Base-by-base conservation (phyloP, 2,797 vertebrate species). In the Danio jaintianensis region DNA sequence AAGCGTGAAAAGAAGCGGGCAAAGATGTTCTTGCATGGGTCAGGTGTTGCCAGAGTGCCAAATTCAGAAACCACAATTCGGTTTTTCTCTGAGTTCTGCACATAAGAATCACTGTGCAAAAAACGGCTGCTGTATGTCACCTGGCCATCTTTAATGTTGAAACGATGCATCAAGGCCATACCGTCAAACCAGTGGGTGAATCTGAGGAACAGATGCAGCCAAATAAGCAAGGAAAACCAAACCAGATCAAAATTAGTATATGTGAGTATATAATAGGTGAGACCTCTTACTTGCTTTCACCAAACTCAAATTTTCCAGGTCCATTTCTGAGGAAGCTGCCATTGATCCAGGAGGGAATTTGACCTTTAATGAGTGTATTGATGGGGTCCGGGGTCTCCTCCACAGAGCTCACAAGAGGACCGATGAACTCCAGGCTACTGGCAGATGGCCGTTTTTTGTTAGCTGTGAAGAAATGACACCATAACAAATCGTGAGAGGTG, bases 111-210 rank as follows among this genome's bases (percentile, higher is more conserved):
- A 81, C 97, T 98, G 82, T 85, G 83, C 76, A 94, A 89, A 88
- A 98, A 98, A 50, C 91, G 94, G 92, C 96, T 98, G 84, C 90
- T 93, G 85, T 97, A 99, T 5, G 90, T 96, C 87, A 98, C 96
- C 0, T 72, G 79, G 47, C 95, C 95, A 0, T 94, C 91, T 45
- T 87, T 76, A 85, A 99, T 88, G 80, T 90, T 93, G 89, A 98
- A 98, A 16, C 95, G 94, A 87, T 98, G 97, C 94, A 98, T 90
- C 90, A 98, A 86, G 69, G 96, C 96, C 96, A 97, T 97, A 82
- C 96, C 96, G 15, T 98, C 96, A 85, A 99, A 98, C 96, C 96
- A 98, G 77, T 99, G 97, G 85, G 87, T 95, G 82, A 94, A 98
- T 16, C 97, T 98, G 79, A 53, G 79, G 9, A 78, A 29, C 2